phyloP scores from a whole-genome alignment of 2,113 vertebrate genomes.

The Actenoides lindsayi region DNA sequence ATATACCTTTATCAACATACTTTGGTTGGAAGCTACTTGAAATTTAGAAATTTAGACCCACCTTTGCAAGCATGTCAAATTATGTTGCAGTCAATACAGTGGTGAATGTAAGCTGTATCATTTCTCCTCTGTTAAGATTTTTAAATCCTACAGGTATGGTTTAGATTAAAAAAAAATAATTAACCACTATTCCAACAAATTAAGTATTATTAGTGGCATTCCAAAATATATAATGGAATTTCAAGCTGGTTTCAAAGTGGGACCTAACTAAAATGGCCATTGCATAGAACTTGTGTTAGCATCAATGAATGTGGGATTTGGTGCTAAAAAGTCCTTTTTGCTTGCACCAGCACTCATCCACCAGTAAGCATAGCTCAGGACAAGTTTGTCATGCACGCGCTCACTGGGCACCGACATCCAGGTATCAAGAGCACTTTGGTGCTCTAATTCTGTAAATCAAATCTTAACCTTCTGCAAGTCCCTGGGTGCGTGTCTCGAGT shows the following conservation, averaged over 20 bases:
- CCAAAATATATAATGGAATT: background rate
- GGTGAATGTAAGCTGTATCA: background rate
- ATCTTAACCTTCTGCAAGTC: background rate
- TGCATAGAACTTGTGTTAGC: background rate
- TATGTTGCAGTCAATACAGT: background rate
- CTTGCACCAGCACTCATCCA: background rate
- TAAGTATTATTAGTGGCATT: background rate
- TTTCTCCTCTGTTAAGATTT: background rate
- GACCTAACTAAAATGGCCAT: background rate
- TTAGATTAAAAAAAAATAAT: background rate
- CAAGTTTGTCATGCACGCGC: no score
- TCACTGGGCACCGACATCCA: background rate
- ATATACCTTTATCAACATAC: background rate
- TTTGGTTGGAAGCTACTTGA: background rate
- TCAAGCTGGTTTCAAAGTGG: background rate
- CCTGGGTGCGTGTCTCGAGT: background rate
- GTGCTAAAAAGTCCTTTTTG: background rate
- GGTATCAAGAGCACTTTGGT: background rate
- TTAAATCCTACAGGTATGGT: background rate
- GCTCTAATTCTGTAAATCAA: background rate
- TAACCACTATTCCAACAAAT: background rate
- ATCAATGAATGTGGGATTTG: background rate
- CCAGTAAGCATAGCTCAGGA: background rate
- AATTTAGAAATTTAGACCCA: background rate
- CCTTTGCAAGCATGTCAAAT: background rate